Conservation (phyloP, 2,113 vertebrate species). For the Porphyrio hochstetteri region DNA sequence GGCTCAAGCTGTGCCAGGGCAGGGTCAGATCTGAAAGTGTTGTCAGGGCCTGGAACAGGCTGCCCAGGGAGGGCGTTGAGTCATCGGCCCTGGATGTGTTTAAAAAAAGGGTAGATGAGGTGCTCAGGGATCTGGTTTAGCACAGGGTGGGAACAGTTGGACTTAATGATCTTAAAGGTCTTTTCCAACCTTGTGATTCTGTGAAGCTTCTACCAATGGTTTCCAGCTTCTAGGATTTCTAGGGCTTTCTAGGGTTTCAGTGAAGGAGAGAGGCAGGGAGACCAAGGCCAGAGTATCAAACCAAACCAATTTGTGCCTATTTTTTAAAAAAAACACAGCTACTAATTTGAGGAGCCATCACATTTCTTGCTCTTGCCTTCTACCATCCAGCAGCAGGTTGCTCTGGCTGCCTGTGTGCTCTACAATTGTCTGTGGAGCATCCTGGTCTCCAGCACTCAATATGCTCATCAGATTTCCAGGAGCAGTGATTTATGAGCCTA, state of each 20-base stretch:
- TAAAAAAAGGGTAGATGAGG: too few species aligned
- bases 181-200: too few species aligned
- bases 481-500: not conserved
- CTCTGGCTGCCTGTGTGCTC: not conserved
- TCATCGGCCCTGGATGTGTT: too few species aligned
- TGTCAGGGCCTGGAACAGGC: too few species aligned
- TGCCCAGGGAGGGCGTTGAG: too few species aligned
- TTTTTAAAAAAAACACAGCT: not conserved
- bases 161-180: too few species aligned
- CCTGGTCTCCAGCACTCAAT: not conserved
- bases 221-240: not conserved
- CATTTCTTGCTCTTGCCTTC: not conserved
- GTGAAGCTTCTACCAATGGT: not conserved
- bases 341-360: fast-evolving
- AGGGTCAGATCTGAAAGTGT: too few species aligned
- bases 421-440: not conserved
- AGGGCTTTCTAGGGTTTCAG: not conserved
- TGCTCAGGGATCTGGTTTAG: too few species aligned
- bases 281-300: not conserved
- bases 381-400: not conserved
- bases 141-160: too few species aligned
- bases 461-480: not conserved
- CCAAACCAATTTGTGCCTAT: not conserved
- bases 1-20: too few species aligned
- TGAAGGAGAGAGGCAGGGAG: not conserved